Percentiles rank a stretch among this genome's conserved stretches.
phyloP scores from a whole-genome alignment of 2,888 invertebrate species.

The Agonum fuliginosum region DNA sequence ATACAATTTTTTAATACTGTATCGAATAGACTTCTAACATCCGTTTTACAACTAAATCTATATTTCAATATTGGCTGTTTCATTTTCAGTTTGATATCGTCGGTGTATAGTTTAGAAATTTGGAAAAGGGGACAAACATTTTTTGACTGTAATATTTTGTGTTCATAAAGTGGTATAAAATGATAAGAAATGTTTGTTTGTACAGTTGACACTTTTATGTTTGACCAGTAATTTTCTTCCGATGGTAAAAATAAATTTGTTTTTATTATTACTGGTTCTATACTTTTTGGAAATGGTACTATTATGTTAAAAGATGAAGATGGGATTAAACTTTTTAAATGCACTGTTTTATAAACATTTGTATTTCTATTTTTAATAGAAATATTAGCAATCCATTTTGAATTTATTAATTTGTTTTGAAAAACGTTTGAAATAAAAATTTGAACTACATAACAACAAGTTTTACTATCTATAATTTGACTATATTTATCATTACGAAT shows the following conservation, averaged over 20 bases:
- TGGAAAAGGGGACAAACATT: constrained; percentile 59
- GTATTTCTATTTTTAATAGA: constrained; percentile 61
- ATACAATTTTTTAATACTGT: constrained; percentile 67
- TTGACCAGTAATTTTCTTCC: constrained; percentile 62
- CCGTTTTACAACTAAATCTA: constrained; percentile 64
- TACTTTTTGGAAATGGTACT: constrained; percentile 65
- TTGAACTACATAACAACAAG: constrained; percentile 67
- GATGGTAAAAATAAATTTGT: constrained; percentile 64
- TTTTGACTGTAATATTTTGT: constrained; percentile 41
- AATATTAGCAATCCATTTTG: constrained; percentile 66
- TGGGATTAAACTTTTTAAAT: constrained; percentile 61
- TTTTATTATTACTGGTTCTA: constrained; percentile 64
- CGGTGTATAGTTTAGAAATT: constrained; percentile 63
- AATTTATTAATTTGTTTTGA: constrained; percentile 64
- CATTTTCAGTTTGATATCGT: constrained; percentile 52
- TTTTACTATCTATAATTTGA: constrained; percentile 16
- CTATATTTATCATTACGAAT: constrained; percentile 12
- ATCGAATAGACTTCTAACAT: constrained; percentile 65
- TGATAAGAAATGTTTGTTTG: constrained; percentile 68
- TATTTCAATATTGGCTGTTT: constrained; percentile 62
- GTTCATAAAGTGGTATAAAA: constrained; percentile 64
- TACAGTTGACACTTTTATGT: constrained; percentile 65
- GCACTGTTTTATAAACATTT: constrained; percentile 62
- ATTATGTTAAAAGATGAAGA: constrained; percentile 64
- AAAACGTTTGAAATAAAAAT: constrained; percentile 67